These are phyloP conservation scores for Thera obeliscata DNA, from an alignment of 2,888 invertebrate species.

Conservation along the genomic window DNA sequence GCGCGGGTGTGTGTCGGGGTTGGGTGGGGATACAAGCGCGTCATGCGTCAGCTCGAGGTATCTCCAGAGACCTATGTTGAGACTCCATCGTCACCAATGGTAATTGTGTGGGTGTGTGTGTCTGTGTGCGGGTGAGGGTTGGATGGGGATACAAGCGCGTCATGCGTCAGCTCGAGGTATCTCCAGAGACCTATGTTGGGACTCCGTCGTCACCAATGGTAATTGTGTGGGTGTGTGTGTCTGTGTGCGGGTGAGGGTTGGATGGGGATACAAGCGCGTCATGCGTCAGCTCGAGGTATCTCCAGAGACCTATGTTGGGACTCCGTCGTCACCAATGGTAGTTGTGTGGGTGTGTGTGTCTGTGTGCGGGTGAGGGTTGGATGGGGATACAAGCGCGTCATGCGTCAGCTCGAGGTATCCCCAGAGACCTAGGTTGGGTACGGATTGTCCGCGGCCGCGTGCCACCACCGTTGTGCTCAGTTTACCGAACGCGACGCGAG, in stretches of 20 bases:
- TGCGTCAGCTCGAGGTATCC: constrained; percentile 35
- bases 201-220: constrained; percentile 73
- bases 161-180: constrained; percentile 28
- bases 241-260: background rate
- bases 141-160: constrained; percentile 21
- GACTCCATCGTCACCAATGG: constrained; percentile 81
- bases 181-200: constrained; percentile 92
- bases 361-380: background rate
- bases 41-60: constrained; percentile 25
- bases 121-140: background rate
- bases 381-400: constrained; percentile 24
- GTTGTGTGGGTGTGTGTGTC: constrained; percentile 84
- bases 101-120: background rate
- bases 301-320: constrained; percentile 93
- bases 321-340: constrained; percentile 78
- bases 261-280: constrained; percentile 19
- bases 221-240: constrained; percentile 8
- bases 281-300: constrained; percentile 31
- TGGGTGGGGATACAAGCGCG: constrained; percentile 21
- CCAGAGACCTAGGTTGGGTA: constrained; percentile 94
- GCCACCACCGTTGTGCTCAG: constrained; percentile 48
- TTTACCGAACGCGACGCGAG: constrained; percentile 91
- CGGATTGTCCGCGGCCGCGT: constrained; percentile 90
- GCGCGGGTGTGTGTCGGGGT: background rate
- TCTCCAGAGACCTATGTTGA: constrained; percentile 91